A percentile compares a stretch with the other conserved stretches of the same genome.
Evolutionary conservation across 2,797 vertebrate genomes (phyloP).

Genomic region (Petrocephalus sullivani): DNA sequence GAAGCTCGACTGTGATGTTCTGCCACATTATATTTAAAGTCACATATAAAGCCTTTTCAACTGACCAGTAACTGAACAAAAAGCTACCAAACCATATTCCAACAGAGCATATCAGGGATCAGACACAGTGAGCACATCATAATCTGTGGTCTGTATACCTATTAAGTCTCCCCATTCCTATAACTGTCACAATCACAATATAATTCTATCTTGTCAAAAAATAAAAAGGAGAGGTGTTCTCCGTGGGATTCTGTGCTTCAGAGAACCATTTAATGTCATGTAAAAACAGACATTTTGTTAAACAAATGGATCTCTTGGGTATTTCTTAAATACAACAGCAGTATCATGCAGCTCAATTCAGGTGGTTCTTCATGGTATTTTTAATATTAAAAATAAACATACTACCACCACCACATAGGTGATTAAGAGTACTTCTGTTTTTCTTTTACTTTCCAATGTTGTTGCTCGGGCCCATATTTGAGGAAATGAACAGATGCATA

Average conservation of each 20-base stretch:
- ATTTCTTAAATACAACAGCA: not conserved
- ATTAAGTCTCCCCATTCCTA: not conserved
- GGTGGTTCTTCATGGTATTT: not conserved
- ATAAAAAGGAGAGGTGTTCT: not conserved
- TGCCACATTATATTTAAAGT: not conserved
- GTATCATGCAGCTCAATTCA: not conserved
- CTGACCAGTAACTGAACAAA: not conserved
- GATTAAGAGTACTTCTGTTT: conserved; percentile 27
- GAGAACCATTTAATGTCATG: not conserved
- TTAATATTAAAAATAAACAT: conserved; percentile 11
- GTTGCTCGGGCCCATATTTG: conserved; percentile 30
- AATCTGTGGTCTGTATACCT: not conserved
- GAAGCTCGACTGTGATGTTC: not conserved
- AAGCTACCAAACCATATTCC: not conserved
- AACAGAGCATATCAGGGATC: not conserved
- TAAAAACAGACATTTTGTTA: not conserved
- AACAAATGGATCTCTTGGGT: not conserved
- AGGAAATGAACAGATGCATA: conserved; percentile 29
- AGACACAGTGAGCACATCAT: not conserved
- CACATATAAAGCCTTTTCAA: not conserved
- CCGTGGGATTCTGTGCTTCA: not conserved
- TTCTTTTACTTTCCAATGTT: conserved; percentile 22
- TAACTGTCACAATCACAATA: not conserved
- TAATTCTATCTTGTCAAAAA: not conserved
- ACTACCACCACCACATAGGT: not conserved